A percentile compares a stretch with the other conserved stretches of the same genome.
These are phyloP conservation scores for Micropterix aruncella DNA, from an alignment of 2,888 invertebrate genomes.

Conservation along the genomic window DNA sequence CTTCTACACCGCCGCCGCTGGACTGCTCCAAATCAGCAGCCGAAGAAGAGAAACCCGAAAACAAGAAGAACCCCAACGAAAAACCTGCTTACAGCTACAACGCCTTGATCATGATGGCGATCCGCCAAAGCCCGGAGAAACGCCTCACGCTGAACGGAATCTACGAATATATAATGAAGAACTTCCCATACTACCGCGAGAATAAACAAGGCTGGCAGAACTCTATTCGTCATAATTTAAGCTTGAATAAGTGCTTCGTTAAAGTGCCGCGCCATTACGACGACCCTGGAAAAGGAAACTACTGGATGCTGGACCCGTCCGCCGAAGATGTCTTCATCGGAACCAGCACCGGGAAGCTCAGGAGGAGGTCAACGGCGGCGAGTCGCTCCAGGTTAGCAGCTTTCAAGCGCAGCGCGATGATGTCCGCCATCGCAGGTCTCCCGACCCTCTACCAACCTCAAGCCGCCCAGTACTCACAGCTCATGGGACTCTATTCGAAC, in stretches of 20 bases:
- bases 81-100: conserved; percentile 92
- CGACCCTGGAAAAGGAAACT: conserved; percentile 92
- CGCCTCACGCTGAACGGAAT: conserved; percentile 79
- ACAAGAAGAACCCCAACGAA: conserved; percentile 54
- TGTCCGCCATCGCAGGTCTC: conserved; percentile 42
- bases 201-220: conserved; percentile 96
- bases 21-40: conserved; percentile 46
- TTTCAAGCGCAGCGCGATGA: conserved; percentile 62
- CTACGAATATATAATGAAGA: conserved; percentile 87
- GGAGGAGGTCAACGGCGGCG: conserved; percentile 80
- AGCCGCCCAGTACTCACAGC: conserved; percentile 36
- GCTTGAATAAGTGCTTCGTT: conserved; percentile 87
- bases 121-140: conserved; percentile 73
- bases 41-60: conserved; percentile 22
- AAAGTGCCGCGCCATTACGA: conserved; percentile 87
- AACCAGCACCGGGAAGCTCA: conserved; percentile 81
- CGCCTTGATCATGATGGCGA: conserved; percentile 93
- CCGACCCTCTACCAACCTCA: conserved; percentile 42
- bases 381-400: conserved; percentile 81
- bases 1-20: conserved; percentile 57
- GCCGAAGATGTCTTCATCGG: conserved; percentile 91
- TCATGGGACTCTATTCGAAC: conserved; percentile 40
- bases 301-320: conserved; percentile 90
- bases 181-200: conserved; percentile 85
- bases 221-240: conserved; percentile 83